Conservation (phyloP, 2,888 invertebrate species). For the Standfussiana lucernea region DNA sequence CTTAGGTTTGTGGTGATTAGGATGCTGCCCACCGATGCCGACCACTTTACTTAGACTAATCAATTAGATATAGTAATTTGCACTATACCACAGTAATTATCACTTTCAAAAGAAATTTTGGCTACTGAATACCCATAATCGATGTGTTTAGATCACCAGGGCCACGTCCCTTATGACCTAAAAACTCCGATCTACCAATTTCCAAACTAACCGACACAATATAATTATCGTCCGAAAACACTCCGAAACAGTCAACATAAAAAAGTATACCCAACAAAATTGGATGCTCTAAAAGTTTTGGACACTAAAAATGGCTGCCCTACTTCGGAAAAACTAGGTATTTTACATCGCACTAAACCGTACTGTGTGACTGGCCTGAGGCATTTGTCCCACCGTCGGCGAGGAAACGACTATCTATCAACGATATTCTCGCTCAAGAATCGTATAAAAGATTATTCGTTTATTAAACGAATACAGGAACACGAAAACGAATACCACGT, state of each 20-base stretch:
- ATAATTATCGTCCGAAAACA: conserved; percentile 24
- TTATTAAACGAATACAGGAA: too few species aligned
- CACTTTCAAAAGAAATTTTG: background rate
- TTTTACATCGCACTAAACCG: conserved; percentile 57
- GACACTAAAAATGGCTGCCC: conserved; percentile 40
- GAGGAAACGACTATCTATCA: background rate
- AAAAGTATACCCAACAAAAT: conserved; percentile 51
- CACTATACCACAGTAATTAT: background rate
- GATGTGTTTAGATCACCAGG: background rate
- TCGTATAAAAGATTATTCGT: too few species aligned
- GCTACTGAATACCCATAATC: background rate
- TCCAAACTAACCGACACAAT: background rate
- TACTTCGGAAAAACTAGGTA: conserved; percentile 52
- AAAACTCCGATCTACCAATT: conserved; percentile 10
- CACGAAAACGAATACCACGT: too few species aligned
- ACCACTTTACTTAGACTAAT: background rate
- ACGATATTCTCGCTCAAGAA: background rate
- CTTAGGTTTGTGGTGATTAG: too few species aligned
- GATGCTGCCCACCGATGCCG: background rate
- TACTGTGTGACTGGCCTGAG: conserved; percentile 2
- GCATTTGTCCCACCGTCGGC: background rate
- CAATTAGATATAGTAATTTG: too few species aligned
- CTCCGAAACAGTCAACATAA: conserved; percentile 28
- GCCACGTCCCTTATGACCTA: too few species aligned
- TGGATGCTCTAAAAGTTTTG: conserved; percentile 46